Percentiles rank a stretch among this genome's conserved stretches.
Evolutionary conservation across 2,113 vertebrate species (phyloP).

Genomic region (Thamnaconus septentrionalis): DNA sequence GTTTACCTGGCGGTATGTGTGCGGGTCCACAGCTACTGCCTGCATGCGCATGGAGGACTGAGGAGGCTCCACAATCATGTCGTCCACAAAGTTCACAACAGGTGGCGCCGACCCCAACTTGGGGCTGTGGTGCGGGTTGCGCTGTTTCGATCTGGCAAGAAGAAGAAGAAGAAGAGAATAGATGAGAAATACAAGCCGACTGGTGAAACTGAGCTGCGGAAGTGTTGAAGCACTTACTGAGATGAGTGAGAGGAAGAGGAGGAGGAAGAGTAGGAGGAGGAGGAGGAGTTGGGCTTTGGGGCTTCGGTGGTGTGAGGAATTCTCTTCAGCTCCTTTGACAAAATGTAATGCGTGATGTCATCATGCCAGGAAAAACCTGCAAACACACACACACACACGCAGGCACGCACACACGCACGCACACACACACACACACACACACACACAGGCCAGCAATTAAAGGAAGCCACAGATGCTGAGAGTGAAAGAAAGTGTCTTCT

Average conservation of each 20-base stretch:
- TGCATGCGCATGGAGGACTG: constrained; percentile 77
- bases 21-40: constrained; percentile 83
- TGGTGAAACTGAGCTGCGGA: background rate
- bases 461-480: background rate
- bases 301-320: constrained; percentile 80
- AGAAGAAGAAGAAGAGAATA: background rate
- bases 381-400: constrained; percentile 14
- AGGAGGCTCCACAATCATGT: constrained; percentile 82
- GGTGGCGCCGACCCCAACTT: constrained; percentile 60
- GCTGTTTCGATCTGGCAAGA: constrained; percentile 62
- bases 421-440: too few species aligned
- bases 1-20: constrained; percentile 86
- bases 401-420: constrained; percentile 2
- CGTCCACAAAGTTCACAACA: constrained; percentile 84
- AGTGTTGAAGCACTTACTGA: constrained; percentile 49
- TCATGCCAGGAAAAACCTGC: constrained; percentile 95
- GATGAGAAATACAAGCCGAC: background rate
- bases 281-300: constrained; percentile 50
- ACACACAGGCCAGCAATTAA: too few species aligned
- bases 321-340: constrained; percentile 92
- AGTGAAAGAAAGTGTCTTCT: background rate
- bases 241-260: constrained; percentile 26
- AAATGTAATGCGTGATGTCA: constrained; percentile 91
- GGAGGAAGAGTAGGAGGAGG: background rate
- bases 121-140: constrained; percentile 41